Conservation (phyloP, 2,888 invertebrate species). For the Brenthis ino region DNA sequence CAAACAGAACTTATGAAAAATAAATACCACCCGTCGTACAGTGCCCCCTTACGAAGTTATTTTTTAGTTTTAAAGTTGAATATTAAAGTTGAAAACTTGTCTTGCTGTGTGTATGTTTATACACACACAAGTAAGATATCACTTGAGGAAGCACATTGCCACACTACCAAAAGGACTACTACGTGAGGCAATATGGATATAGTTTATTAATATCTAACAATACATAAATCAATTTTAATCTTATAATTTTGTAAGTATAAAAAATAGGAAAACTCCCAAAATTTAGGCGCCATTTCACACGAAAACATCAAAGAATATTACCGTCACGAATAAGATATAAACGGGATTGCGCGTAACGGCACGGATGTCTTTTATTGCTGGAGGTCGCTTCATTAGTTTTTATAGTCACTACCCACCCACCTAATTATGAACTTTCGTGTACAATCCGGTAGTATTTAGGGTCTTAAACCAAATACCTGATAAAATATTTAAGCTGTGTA, state of each 20-base stretch:
- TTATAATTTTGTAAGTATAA: neutral
- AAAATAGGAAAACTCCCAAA: neutral
- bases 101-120: no score
- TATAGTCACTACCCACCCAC: slow-evolving; percentile 54
- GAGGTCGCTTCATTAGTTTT: slow-evolving; percentile 64
- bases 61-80: no score
- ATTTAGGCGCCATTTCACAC: neutral
- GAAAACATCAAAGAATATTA: slow-evolving; percentile 15
- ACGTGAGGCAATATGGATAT: no score
- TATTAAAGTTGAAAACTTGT: no score
- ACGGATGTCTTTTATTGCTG: slow-evolving; percentile 59
- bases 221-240: no score
- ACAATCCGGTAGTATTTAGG: slow-evolving; percentile 14
- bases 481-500: neutral
- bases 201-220: no score
- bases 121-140: no score
- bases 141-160: no score
- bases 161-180: no score
- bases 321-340: slow-evolving; percentile 33
- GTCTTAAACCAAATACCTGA: slow-evolving; percentile 31
- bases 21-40: no score
- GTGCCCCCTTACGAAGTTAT: no score
- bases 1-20: no score
- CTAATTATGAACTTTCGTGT: slow-evolving; percentile 56
- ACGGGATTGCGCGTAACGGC: slow-evolving; percentile 52